Evolutionary conservation across 1,140 invertebrate species (phyloP), one percentile per base, ranked within the genome.

Genomic region (Homalodisca vitripennis): DNA sequence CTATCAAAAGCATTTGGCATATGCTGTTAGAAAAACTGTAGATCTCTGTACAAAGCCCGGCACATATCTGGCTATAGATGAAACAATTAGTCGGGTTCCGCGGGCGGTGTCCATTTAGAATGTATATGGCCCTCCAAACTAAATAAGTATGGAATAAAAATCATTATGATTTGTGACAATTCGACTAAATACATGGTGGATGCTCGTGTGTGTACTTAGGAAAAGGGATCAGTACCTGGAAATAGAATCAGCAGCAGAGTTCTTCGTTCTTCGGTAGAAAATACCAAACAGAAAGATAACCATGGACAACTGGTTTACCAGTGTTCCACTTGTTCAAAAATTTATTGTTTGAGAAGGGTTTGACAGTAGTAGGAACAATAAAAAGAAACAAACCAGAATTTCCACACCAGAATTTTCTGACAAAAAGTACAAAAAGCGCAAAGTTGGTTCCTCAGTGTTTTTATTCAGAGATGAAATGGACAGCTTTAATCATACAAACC

Each of bases 51-150:
- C 69, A 70, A n/a, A 68, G 20, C 68, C 75, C 12, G 71, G 76
- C 24, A 30, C 68, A 57, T 74, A 74, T 62, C 62, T 74, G 0
- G 74, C 73, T 24, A 74, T 80, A 51, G 78, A 81, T 72, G 78
- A 81, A n/a, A 71, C 75, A 77, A 30, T 71, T 81, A 6, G 63
- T 81, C 1, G 63, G 73, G 27, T 83, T 82, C 74, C 66, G 79
- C 47, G 81, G 79, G 14, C 46, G 75, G 13, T 80, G 78, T 67
- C 68, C 68, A 46, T 80, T 82, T 64, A 70, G 75, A 31, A 77
- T 80, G 70, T 83, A 82, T 69, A 82, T 83, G 63, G n/a, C 79
- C 81, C 72, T n/a, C 12, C 6, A 53, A 53, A 53, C 48, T 20
- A 6, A 53, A 53, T 20, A 53, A 53, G 22, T 13, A 53, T 53